A percentile compares a stretch with the other conserved stretches of the same genome.
These are phyloP conservation scores for Spinibarbus caldwelli DNA, from an alignment of 2,797 vertebrate species.

Conservation along the genomic window DNA sequence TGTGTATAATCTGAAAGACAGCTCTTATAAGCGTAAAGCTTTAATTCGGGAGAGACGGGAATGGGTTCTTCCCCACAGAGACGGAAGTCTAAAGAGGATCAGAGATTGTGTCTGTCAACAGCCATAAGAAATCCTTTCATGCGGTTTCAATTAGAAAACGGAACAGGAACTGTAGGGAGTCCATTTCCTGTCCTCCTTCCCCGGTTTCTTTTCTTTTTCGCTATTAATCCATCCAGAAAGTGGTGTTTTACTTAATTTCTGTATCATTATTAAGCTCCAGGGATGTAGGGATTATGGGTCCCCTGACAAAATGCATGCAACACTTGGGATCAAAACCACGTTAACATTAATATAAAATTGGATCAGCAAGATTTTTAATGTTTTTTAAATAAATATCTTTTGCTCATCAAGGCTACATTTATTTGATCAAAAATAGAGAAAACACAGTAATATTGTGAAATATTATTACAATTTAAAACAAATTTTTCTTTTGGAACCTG, in stretches of 20 bases:
- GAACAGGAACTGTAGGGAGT: conserved; percentile 35
- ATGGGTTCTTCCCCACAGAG: conserved; percentile 68
- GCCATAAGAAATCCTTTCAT: conserved; percentile 79
- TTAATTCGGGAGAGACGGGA: conserved; percentile 68
- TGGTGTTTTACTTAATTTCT: not conserved
- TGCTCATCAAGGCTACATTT: not conserved
- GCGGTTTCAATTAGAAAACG: conserved; percentile 79
- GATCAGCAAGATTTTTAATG: not conserved
- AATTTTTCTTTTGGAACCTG: not conserved
- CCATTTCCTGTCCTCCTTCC: conserved; percentile 52
- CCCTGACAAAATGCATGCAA: not conserved
- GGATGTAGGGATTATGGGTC: not conserved
- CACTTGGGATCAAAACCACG: not conserved
- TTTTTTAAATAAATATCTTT: not conserved
- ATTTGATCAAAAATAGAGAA: not conserved
- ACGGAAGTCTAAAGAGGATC: conserved; percentile 70
- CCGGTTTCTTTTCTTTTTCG: conserved; percentile 55
- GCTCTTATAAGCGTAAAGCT: conserved; percentile 62
- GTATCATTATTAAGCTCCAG: not conserved
- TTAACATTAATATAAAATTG: not conserved
- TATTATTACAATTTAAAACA: not conserved
- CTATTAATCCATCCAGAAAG: not conserved
- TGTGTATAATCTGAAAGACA: conserved; percentile 58
- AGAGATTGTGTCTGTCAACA: conserved; percentile 76
- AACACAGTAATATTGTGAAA: not conserved